Evolutionary conservation across 2,797 vertebrate species (phyloP), one percentile per base, ranked within the genome.

Genomic region (Enteromius trimaculatus): DNA sequence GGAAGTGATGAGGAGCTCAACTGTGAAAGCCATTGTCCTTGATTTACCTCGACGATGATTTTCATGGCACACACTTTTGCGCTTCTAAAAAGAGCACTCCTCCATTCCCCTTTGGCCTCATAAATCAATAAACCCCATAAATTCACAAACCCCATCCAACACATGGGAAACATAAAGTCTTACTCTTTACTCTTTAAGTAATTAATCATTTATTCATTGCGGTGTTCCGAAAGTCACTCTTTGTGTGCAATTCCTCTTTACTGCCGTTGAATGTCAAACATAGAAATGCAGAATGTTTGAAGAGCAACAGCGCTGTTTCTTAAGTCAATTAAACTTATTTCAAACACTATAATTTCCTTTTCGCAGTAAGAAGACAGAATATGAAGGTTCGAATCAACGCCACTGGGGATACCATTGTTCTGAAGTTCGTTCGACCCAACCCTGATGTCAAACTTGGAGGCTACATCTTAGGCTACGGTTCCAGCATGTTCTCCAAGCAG

Each of bases 361-460:
- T 64, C 5, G 17, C 88, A 97, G 96, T 94, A 87, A 95, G 96
- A 92, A 95, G 91, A 83, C 94, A 96, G 86, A 95, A 87, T 70
- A 93, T 97, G 89, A 96, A 95, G 91, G 95, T 96, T 81, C 94
- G 95, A 78, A 95, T 97, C 91, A 96, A 96, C 42, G 94, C 94
- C 29, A 97, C 96, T 8, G 94, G 94, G 37, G 95, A 97, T 90
- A 96, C 95, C 0, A 90, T 97, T 68, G 88, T 95, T 83, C 89
- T 97, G 92, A 95, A 94, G 88, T 97, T 96, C 75, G 90, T 96
- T 79, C 95, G 93, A 62, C 93, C 95, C 80, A 94, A 90, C 82
- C 93, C 95, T 66, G 94, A 92, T n/a, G 89, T 93, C 68, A 96
- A 93, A 85, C 92, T 97, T 49, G 92, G 96, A 91, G 96, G 96